A percentile compares a stretch with the other conserved stretches of the same genome.
Conservation (phyloP, 2,113 vertebrate species). For the Arothron firmamentum region DNA sequence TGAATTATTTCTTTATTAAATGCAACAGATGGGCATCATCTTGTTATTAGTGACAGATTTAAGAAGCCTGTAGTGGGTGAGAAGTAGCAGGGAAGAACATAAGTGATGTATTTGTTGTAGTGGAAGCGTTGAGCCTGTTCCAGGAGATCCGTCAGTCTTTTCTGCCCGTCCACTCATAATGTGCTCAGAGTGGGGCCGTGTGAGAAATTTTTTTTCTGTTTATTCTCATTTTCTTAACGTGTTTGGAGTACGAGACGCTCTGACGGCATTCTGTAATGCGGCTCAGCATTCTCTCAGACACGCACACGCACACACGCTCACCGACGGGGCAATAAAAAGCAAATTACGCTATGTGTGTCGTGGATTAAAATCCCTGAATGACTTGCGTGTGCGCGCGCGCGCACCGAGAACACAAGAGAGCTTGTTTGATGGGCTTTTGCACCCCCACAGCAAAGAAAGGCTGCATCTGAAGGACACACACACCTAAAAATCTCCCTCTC, state of each 20-base stretch:
- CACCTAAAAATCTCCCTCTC: constrained; percentile 32
- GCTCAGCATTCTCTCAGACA: constrained; percentile 27
- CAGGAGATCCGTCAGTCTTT: neutral
- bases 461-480: constrained; percentile 41
- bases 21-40: no score
- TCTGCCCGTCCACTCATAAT: neutral
- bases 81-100: neutral
- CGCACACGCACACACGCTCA: constrained; percentile 1
- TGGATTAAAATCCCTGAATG: constrained; percentile 42
- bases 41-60: no score
- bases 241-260: constrained; percentile 1
- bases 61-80: no score
- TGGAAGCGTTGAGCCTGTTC: neutral
- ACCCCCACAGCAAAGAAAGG: constrained; percentile 18
- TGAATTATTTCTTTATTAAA: no score
- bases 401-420: neutral
- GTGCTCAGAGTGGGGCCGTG: constrained; percentile 4
- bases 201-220: constrained; percentile 32
- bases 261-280: constrained; percentile 13
- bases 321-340: constrained; percentile 42
- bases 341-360: constrained; percentile 39
- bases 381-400: constrained; percentile 30
- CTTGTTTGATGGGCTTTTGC: constrained; percentile 7
- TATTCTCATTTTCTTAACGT: constrained; percentile 20
- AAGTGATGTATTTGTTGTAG: neutral